Conservation (phyloP, 2,797 vertebrate genomes). For the Propithecus deckenii region DNA sequence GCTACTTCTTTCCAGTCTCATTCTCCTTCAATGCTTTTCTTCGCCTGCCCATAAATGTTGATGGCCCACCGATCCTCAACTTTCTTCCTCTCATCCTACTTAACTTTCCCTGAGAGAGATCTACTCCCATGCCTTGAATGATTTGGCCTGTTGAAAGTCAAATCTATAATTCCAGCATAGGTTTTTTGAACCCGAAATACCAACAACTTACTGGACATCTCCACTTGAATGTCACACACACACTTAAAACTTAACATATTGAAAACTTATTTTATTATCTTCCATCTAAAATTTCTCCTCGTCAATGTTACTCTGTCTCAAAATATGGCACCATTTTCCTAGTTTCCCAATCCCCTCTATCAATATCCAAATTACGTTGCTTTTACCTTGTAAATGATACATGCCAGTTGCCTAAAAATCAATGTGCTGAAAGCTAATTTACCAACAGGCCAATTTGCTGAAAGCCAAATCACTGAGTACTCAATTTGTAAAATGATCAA, state of each 20-base stretch:
- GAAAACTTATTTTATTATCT: not conserved
- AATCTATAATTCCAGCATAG: not conserved
- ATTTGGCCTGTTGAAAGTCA: not conserved
- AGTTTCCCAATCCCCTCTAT: not conserved
- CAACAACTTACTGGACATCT: not conserved
- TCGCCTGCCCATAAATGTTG: not conserved
- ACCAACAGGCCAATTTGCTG: not conserved
- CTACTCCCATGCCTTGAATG: not conserved
- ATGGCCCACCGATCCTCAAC: not conserved
- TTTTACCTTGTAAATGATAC: not conserved
- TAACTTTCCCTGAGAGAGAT: not conserved
- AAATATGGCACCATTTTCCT: not conserved
- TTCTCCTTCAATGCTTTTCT: not conserved
- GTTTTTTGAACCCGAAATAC: not conserved
- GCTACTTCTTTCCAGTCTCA: not conserved
- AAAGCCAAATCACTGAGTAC: not conserved
- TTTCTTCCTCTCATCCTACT: not conserved
- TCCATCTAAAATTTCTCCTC: not conserved
- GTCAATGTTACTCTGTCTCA: not conserved
- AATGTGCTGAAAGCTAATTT: not conserved
- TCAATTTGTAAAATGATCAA: not conserved
- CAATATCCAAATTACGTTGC: not conserved
- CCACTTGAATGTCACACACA: not conserved
- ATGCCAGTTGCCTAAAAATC: not conserved
- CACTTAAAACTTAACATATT: not conserved